Conservation (phyloP, 2,888 invertebrate genomes). For the Lasioglossum vierecki region DNA sequence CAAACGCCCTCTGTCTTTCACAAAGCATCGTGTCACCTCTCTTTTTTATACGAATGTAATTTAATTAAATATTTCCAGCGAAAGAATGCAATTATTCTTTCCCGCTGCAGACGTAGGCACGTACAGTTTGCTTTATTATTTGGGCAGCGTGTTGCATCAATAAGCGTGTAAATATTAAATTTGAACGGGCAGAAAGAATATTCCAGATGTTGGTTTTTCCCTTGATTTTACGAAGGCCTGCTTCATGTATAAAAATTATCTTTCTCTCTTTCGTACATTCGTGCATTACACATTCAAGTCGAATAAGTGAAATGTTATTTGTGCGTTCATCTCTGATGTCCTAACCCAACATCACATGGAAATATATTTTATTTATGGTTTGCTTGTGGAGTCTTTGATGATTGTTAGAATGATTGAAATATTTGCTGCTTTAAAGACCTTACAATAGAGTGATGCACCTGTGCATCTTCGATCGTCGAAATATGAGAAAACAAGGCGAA, state of each 20-base stretch:
- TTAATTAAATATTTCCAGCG: neutral
- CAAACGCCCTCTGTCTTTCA: neutral
- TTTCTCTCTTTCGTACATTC: too few relatives aligned
- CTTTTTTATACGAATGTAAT: neutral
- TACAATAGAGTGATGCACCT: conserved; percentile 1
- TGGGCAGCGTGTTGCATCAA: neutral
- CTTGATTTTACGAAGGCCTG: too few relatives aligned
- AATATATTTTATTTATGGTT: neutral
- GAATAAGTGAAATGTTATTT: too few relatives aligned
- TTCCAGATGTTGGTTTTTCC: too few relatives aligned
- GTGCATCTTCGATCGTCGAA: neutral
- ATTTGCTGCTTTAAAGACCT: neutral
- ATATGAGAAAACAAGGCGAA: neutral
- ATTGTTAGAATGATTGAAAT: neutral
- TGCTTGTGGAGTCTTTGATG: neutral
- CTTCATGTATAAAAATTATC: too few relatives aligned
- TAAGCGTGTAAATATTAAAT: neutral
- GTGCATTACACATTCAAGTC: too few relatives aligned
- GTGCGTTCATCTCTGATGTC: too few relatives aligned
- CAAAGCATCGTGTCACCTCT: neutral
- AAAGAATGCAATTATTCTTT: neutral
- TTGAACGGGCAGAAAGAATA: neutral
- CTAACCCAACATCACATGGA: too few relatives aligned
- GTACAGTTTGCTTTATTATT: neutral
- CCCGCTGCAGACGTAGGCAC: neutral